A percentile compares a stretch with the other conserved stretches of the same genome.
Evolutionary conservation across 2,797 vertebrate species (phyloP).

Genomic region (Schizopygopsis malacanthus): DNA sequence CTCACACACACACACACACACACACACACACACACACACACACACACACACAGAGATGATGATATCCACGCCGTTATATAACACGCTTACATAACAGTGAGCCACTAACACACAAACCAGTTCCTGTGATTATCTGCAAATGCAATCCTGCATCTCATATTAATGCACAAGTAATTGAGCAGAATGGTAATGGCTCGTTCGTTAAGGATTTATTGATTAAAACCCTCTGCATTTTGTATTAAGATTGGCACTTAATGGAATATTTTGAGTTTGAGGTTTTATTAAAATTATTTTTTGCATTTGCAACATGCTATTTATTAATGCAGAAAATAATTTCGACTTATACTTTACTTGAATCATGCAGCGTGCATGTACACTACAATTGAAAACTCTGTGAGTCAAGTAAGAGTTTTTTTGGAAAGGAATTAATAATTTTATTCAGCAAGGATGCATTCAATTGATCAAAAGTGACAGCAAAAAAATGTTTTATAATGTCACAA

Average conservation of each 20-base stretch:
- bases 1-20: too few relatives aligned
- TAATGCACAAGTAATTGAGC: not conserved
- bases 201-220: not conserved
- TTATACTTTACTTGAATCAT: not conserved
- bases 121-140: too few relatives aligned
- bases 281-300: not conserved
- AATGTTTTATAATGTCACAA: not conserved
- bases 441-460: not conserved
- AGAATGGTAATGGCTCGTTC: not conserved
- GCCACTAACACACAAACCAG: too few relatives aligned
- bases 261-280: not conserved
- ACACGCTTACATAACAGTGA: not conserved
- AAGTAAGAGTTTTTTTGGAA: not conserved
- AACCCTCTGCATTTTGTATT: not conserved
- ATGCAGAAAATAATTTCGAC: not conserved
- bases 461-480: not conserved
- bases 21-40: too few relatives aligned
- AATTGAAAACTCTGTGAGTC: not conserved
- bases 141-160: not conserved
- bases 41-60: not conserved
- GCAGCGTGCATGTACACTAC: not conserved
- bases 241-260: not conserved
- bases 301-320: not conserved
- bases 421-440: not conserved
- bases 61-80: slow-evolving; percentile 60